Evolutionary conservation across 2,797 vertebrate genomes (phyloP).

Genomic region (Eulemur rubriventer): DNA sequence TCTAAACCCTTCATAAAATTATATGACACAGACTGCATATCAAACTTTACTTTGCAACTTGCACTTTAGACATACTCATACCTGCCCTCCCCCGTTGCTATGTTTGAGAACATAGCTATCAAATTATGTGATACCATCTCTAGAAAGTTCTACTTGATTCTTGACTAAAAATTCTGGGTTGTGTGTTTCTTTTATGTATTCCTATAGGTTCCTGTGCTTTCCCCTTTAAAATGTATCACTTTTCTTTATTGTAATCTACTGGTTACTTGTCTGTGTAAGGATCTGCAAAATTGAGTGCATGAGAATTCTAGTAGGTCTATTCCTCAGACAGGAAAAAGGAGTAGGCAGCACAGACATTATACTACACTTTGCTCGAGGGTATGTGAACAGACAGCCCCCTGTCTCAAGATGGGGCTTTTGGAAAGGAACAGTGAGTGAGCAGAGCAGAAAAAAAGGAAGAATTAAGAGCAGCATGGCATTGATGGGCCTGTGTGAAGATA

Average conservation of each 20-base stretch:
- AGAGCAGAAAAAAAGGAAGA: neutral
- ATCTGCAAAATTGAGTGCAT: neutral
- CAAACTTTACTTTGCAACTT: neutral
- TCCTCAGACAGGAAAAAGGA: neutral
- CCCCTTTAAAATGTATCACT: neutral
- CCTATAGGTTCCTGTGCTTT: neutral
- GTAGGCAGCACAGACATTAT: neutral
- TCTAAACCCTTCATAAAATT: neutral
- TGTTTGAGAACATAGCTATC: too few relatives aligned
- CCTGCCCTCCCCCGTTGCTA: fast-evolving
- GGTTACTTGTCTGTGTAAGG: neutral
- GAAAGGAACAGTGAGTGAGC: neutral
- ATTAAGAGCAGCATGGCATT: neutral
- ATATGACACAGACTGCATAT: neutral
- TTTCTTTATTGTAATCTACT: neutral
- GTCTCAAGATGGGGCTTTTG: neutral
- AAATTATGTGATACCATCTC: neutral
- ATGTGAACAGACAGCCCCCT: neutral
- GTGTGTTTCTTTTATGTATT: neutral
- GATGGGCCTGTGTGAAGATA: neutral
- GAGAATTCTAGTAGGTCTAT: neutral
- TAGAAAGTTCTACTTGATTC: neutral
- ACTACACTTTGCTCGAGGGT: neutral
- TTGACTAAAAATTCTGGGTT: neutral
- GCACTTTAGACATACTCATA: neutral